Evolutionary conservation across 2,113 vertebrate species (phyloP).

Genomic region (Thamnophis sirtalis): DNA sequence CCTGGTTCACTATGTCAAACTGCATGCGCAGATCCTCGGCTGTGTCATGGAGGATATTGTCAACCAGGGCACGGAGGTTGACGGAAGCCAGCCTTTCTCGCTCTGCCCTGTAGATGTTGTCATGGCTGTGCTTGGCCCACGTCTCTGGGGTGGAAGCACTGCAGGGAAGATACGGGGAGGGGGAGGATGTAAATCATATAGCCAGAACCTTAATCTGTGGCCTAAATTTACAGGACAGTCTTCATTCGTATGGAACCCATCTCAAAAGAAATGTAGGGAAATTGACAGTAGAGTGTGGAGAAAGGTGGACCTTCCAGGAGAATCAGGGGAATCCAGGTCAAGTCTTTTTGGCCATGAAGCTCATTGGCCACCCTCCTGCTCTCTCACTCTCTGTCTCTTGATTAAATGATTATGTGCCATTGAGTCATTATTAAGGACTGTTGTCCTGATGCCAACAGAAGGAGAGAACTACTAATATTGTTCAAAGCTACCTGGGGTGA

Average conservation of each 20-base stretch:
- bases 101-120: slow-evolving; percentile 74
- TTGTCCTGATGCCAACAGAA: background rate
- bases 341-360: background rate
- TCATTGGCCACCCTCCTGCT: background rate
- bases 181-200: background rate
- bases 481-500: too few species aligned
- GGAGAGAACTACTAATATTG: too few species aligned
- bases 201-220: background rate
- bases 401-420: background rate
- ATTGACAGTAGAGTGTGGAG: background rate
- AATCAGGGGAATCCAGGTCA: background rate
- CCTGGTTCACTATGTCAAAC: slow-evolving; percentile 66
- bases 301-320: background rate
- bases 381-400: background rate
- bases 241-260: too few species aligned
- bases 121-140: slow-evolving; percentile 79
- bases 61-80: slow-evolving; percentile 74
- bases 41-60: slow-evolving; percentile 76
- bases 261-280: background rate
- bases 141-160: slow-evolving; percentile 75
- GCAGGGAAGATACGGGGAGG: background rate
- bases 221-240: background rate
- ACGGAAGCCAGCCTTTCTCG: slow-evolving; percentile 72
- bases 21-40: slow-evolving; percentile 79
- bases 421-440: background rate